These are phyloP conservation scores for Carpatolechia fugitivella DNA, from an alignment of 2,888 invertebrate genomes.

Conservation along the genomic window DNA sequence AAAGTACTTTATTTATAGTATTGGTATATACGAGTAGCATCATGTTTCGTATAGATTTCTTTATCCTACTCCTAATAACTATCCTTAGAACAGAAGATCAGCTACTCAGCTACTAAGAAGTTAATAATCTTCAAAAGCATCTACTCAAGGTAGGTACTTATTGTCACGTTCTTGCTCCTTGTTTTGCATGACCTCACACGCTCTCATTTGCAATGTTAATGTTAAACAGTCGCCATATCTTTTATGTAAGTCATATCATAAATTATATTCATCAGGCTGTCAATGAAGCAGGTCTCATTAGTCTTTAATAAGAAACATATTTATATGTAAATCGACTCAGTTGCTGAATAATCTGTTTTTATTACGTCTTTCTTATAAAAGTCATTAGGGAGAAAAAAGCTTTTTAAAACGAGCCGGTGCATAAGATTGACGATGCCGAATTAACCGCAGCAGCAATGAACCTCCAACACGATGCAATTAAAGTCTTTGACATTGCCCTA, in stretches of 20 bases:
- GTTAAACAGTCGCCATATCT: slow-evolving; percentile 27
- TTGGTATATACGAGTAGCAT: too few species aligned
- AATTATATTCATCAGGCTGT: slow-evolving; percentile 25
- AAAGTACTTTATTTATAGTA: too few species aligned
- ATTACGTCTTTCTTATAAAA: neutral
- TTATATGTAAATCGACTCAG: too few species aligned
- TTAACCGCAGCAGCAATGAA: neutral
- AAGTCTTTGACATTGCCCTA: neutral
- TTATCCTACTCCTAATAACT: too few species aligned
- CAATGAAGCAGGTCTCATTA: slow-evolving; percentile 6
- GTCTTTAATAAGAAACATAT: neutral
- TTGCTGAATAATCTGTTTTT: neutral
- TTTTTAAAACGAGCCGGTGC: neutral
- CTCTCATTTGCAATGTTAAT: slow-evolving; percentile 44
- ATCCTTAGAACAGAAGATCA: too few species aligned
- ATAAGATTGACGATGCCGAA: neutral
- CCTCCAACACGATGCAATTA: neutral
- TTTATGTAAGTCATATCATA: slow-evolving; percentile 19
- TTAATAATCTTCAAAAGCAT: slow-evolving; percentile 17
- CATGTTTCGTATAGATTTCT: too few species aligned
- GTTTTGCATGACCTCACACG: slow-evolving; percentile 26
- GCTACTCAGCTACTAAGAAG: too few species aligned
- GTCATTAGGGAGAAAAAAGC: neutral
- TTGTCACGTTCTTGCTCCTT: slow-evolving; percentile 38
- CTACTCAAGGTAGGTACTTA: slow-evolving; percentile 3